A percentile compares a stretch with the other conserved stretches of the same genome.
These are phyloP conservation scores for Protonibea diacanthus DNA, from an alignment of 2,797 vertebrate species.

Conservation along the genomic window DNA sequence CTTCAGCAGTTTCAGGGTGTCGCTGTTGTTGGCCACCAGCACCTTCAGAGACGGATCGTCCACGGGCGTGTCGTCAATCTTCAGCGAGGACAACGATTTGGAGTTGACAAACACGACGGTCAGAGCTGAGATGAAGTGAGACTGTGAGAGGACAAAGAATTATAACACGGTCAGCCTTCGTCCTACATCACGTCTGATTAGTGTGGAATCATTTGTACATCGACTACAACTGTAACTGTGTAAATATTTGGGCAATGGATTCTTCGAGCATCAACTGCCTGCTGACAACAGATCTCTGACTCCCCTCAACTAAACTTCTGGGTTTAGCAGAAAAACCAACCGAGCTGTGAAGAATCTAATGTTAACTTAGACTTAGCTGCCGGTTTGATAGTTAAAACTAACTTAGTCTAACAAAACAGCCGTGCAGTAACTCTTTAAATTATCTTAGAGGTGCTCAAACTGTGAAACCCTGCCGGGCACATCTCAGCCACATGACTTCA, in stretches of 20 bases:
- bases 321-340: not conserved
- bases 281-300: not conserved
- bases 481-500: too few relatives aligned
- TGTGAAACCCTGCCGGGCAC: too few relatives aligned
- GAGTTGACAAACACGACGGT: slow-evolving; percentile 99
- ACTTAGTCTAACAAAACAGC: not conserved
- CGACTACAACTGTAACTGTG: not conserved
- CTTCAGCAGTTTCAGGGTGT: slow-evolving; percentile 95
- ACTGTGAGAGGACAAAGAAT: slow-evolving; percentile 80
- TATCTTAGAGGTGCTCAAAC: too few relatives aligned
- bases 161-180: not conserved
- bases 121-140: slow-evolving; percentile 98
- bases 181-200: not conserved
- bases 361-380: not conserved
- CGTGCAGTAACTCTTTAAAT: too few relatives aligned
- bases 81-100: slow-evolving; percentile 96
- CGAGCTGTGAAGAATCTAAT: not conserved
- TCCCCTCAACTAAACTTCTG: not conserved
- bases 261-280: not conserved
- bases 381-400: not conserved
- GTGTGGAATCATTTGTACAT: not conserved
- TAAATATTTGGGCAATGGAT: not conserved
- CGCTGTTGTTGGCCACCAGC: slow-evolving; percentile 96
- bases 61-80: slow-evolving; percentile 98
- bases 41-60: slow-evolving; percentile 97